A percentile compares a stretch with the other conserved stretches of the same genome.
Conservation (phyloP, 2,113 vertebrate species). For the Rhizomys pruinosus region DNA sequence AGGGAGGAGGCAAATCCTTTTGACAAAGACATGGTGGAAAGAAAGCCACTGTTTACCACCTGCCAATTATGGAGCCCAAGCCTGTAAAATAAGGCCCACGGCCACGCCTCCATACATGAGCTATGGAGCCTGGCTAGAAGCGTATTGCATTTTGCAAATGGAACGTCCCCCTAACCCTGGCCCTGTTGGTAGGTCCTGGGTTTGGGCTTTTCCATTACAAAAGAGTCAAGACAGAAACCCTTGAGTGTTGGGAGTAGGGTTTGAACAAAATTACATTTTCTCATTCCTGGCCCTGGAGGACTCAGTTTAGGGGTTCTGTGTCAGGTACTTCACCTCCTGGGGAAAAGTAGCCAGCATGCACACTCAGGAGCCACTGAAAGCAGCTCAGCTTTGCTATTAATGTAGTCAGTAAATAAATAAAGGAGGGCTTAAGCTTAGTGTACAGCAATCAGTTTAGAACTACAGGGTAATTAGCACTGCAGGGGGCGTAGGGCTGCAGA, state of each 20-base stretch:
- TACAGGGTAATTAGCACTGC: slow-evolving; percentile 88
- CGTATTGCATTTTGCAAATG: accelerated
- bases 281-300: accelerated
- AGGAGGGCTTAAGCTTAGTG: slow-evolving; percentile 89
- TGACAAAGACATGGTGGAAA: no score
- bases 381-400: slow-evolving; percentile 82
- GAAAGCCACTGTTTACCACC: not conserved
- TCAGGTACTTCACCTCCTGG: not conserved
- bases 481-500: slow-evolving; percentile 83
- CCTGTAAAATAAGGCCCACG: not conserved
- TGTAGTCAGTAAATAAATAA: slow-evolving; percentile 92
- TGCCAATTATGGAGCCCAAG: not conserved
- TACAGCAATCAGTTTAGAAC: slow-evolving; percentile 89
- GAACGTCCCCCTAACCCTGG: no score
- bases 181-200: not conserved
- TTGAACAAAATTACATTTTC: not conserved
- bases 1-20: not conserved
- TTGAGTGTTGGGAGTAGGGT: not conserved
- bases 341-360: not conserved
- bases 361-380: slow-evolving; percentile 65
- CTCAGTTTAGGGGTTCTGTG: not conserved
- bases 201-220: no score
- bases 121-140: no score
- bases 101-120: not conserved
- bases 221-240: not conserved